phyloP scores from a whole-genome alignment of 2,888 invertebrate genomes.

The Cephus rjabovi region DNA sequence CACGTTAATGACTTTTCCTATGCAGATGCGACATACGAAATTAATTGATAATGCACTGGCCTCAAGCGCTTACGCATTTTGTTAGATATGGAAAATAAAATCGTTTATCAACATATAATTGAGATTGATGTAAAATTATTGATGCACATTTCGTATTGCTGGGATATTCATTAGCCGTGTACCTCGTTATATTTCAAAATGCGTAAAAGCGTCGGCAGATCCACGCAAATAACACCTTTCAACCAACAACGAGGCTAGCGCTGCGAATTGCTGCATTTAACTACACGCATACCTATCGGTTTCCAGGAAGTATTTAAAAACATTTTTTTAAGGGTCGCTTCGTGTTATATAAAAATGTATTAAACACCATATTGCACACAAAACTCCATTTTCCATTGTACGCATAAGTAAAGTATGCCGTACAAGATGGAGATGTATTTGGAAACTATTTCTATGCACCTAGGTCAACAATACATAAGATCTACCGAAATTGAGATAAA shows the following conservation, averaged over 20 bases:
- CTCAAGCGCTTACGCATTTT: not conserved
- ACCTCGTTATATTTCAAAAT: slow-evolving; percentile 35
- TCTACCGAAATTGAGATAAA: not conserved
- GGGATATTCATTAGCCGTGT: not conserved
- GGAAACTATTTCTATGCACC: not conserved
- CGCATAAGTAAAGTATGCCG: not conserved
- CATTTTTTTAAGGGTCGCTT: not conserved
- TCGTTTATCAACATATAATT: slow-evolving; percentile 27
- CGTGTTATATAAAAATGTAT: not conserved
- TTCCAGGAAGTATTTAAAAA: not conserved
- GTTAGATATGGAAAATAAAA: not conserved
- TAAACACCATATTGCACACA: not conserved
- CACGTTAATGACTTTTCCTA: not conserved
- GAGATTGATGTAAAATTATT: slow-evolving; percentile 34
- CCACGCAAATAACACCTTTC: slow-evolving; percentile 41
- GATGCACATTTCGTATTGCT: slow-evolving; percentile 17
- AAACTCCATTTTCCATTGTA: too few relatives aligned
- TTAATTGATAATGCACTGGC: not conserved
- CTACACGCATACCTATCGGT: not conserved
- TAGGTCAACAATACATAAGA: not conserved
- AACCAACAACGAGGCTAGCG: slow-evolving; percentile 33
- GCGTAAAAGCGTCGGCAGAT: slow-evolving; percentile 37
- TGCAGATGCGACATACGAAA: not conserved
- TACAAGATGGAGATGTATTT: not conserved
- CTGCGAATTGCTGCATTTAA: not conserved